A percentile compares a stretch with the other conserved stretches of the same genome.
phyloP scores from a whole-genome alignment of 2,797 vertebrate genomes.

The Cuculus canorus region DNA sequence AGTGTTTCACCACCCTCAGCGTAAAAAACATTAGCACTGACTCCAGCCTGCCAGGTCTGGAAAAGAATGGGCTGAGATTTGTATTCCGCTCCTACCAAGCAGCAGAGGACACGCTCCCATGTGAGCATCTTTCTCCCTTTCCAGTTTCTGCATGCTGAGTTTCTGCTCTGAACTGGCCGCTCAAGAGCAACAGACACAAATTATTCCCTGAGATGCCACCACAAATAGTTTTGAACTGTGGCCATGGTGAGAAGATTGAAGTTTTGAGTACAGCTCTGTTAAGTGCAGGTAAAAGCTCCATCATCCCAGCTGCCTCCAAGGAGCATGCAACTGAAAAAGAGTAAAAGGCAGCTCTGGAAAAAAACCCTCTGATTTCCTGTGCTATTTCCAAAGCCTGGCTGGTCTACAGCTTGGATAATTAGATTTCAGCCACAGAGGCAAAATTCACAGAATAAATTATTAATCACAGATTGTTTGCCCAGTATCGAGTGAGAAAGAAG shows the following conservation, averaged over 20 bases:
- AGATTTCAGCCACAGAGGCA: background rate
- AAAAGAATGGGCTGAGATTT: background rate
- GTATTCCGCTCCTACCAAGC: rapidly evolving
- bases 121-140: background rate
- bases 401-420: background rate
- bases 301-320: background rate
- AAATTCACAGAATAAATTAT: slow-evolving; percentile 8
- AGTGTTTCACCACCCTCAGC: too few relatives aligned
- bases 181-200: background rate
- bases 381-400: background rate
- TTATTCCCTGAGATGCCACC: background rate
- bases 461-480: slow-evolving; percentile 11
- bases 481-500: background rate
- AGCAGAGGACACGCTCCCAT: background rate
- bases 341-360: background rate
- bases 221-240: background rate
- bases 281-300: background rate
- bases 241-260: background rate
- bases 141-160: background rate
- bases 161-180: background rate
- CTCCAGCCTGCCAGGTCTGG: background rate
- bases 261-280: background rate
- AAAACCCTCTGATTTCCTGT: background rate
- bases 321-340: background rate
- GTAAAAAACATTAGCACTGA: too few relatives aligned